Base-by-base conservation (phyloP, 2,797 vertebrate genomes). In the Heliangelus exortis region DNA sequence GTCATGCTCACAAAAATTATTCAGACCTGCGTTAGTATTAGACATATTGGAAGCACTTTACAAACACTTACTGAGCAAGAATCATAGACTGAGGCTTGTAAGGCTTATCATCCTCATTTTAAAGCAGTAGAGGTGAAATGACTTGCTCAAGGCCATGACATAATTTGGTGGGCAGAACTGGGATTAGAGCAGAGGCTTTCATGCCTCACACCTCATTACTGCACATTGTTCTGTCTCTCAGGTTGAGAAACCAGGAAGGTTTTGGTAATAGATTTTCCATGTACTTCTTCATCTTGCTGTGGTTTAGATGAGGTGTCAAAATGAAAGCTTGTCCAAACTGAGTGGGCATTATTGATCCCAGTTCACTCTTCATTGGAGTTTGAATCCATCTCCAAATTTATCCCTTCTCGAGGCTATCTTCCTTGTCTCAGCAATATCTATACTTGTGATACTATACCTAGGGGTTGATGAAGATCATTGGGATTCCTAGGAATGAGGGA, bases 91-190 rank as follows among this genome's bases (percentile, higher is more conserved):
- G 63, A 96, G 50, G 41, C 47, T 89, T 91, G 85, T 92, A 94
- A 93, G 41, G 41, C 61, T 94, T 96, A 86, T 91, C 92, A 88
- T 91, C 74, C 73, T 92, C 89, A 47, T 93, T 96, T 92, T 96
- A 77, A 73, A 91, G 45, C n/a, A 87, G 67, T 21, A 91, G 83
- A 93, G 83, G 92, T 93, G 83, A 96, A 96, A 93, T 59, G 21
- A 84, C 79, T 94, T 93, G 92, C 83, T 93, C 69, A 94, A 96
- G 87, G 91, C 94, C 92, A 94, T 88, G 91, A 84, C 85, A 92
- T 81, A 94, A 96, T 96, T 93, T 94, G 87, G 92, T 15, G 50
- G 91, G 89, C 83, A 92, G 91, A 92, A 41, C 85, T 61, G 65
- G 92, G 91, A 92, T 91, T 84, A 93, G 48, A 94, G 74, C 7